Conservation (phyloP, 2,888 invertebrate genomes). For the Drosophila limbata region DNA sequence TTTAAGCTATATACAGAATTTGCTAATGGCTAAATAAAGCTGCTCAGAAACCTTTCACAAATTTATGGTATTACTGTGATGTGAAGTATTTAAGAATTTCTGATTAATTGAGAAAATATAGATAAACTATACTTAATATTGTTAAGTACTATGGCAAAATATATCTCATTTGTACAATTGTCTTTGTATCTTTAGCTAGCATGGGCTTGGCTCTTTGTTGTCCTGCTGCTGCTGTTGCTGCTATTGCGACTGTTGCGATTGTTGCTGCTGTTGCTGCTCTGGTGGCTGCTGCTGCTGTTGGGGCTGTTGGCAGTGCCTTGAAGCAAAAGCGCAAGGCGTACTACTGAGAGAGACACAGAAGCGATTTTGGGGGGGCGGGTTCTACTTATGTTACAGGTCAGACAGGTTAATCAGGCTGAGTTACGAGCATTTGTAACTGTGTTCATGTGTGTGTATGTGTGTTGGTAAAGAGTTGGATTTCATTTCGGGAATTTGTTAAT, state of each 20-base stretch:
- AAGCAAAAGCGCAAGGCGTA: conserved; percentile 67
- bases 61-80: conserved; percentile 68
- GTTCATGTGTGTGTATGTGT: conserved; percentile 39
- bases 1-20: conserved; percentile 63
- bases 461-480: conserved; percentile 30
- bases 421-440: conserved; percentile 28
- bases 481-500: conserved; percentile 15
- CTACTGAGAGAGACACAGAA: conserved; percentile 41
- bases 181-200: conserved; percentile 32
- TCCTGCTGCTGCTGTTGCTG: conserved; percentile 46
- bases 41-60: conserved; percentile 82
- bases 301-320: conserved; percentile 65
- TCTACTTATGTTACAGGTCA: conserved; percentile 26
- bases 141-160: conserved; percentile 23
- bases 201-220: conserved; percentile 54
- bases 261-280: conserved; percentile 42
- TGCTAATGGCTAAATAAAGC: conserved; percentile 37
- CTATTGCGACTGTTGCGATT: conserved; percentile 22
- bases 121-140: conserved; percentile 5
- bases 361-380: conserved; percentile 20
- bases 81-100: conserved; percentile 74
- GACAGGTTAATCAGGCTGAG: conserved; percentile 28
- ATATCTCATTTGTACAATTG: conserved; percentile 25
- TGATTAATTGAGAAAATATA: conserved; percentile 53
- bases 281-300: conserved; percentile 42